Evolutionary conservation across 1,140 invertebrate genomes (phyloP).

Genomic region (Varroa destructor): DNA sequence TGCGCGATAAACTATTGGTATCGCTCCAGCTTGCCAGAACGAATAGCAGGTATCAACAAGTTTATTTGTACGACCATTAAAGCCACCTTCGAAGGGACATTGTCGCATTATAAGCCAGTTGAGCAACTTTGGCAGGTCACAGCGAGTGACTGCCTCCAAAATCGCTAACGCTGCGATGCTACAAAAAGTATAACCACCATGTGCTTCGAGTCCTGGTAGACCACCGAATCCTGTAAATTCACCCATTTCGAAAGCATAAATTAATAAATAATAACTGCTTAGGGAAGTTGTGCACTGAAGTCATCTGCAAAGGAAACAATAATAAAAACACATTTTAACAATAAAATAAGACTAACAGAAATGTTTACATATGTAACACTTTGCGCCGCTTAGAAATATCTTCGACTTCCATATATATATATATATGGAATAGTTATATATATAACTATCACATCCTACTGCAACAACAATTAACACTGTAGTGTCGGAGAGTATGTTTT

Average conservation of each 20-base stretch:
- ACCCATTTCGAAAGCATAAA: neutral
- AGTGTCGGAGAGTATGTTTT: no score
- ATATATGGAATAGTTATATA: no score
- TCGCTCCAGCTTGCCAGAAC: constrained; percentile 90
- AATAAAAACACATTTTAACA: no score
- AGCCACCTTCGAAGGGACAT: constrained; percentile 44
- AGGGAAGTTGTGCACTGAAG: no score
- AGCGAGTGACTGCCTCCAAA: constrained; percentile 65
- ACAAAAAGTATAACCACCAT: constrained; percentile 97
- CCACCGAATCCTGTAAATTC: constrained; percentile 67
- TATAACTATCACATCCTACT: no score
- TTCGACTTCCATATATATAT: no score
- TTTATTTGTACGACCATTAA: constrained; percentile 80
- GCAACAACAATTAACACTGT: no score
- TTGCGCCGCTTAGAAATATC: no score
- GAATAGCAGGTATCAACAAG: constrained; percentile 96
- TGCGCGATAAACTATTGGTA: constrained; percentile 58
- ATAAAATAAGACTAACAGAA: no score
- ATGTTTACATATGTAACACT: no score
- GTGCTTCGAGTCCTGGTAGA: constrained; percentile 84
- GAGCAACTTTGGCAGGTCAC: constrained; percentile 61
- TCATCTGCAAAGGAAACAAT: no score
- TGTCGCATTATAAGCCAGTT: constrained; percentile 42
- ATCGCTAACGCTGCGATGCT: constrained; percentile 76
- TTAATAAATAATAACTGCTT: neutral